Evolutionary conservation across 1,140 invertebrate species (phyloP).

Genomic region (Bilobella aurantiaca): DNA sequence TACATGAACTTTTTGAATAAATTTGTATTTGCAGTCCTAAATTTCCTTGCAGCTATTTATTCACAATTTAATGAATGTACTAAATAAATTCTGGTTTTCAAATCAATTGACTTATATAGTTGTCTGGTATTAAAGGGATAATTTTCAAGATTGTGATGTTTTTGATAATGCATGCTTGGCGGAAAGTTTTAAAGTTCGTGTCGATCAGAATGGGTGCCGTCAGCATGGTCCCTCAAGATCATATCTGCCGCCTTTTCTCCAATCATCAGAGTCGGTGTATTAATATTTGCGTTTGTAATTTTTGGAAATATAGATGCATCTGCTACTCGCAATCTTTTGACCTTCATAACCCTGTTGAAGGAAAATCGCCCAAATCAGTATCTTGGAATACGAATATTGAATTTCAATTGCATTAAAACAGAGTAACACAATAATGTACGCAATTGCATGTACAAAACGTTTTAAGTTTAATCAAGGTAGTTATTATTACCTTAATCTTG

Average conservation of each 20-base stretch:
- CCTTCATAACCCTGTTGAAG: not conserved
- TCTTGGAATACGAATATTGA: too few species aligned
- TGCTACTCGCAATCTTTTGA: not conserved
- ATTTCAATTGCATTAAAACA: too few species aligned
- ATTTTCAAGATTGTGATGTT: not conserved
- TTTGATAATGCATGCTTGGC: too few species aligned
- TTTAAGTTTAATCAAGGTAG: not conserved
- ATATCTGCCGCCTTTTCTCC: constrained; percentile 1
- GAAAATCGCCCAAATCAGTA: too few species aligned
- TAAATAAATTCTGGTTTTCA: too few species aligned
- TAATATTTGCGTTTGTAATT: constrained; percentile 3
- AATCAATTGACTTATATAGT: too few species aligned
- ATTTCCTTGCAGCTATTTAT: too few species aligned
- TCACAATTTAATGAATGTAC: too few species aligned
- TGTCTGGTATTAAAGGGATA: too few species aligned
- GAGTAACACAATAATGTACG: too few species aligned
- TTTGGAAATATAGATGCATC: not conserved
- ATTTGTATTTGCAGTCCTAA: too few species aligned
- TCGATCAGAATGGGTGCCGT: not conserved
- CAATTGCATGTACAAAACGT: not conserved
- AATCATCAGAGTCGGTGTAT: not conserved
- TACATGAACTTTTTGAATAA: too few species aligned
- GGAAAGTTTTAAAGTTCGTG: not conserved
- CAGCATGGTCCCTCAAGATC: not conserved
- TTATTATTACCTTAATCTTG: not conserved